Percentiles rank a stretch among this genome's conserved stretches.
These are phyloP conservation scores for Hemichromis elongatus DNA, from an alignment of 2,113 vertebrate species.

Conservation along the genomic window DNA sequence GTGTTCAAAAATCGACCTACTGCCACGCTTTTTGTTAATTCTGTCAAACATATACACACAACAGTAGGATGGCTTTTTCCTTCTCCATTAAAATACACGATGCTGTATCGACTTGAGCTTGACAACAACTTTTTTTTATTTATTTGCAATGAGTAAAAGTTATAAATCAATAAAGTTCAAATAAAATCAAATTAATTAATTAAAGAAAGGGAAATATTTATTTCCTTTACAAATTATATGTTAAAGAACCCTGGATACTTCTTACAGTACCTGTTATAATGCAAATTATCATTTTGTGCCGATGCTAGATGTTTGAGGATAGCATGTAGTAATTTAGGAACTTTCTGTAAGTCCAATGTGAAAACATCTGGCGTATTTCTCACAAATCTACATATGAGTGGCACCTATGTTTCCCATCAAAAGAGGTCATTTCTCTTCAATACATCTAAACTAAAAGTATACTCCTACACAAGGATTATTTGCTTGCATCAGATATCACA, in stretches of 20 bases:
- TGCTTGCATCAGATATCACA: conserved; percentile 37
- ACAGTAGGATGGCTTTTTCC: background rate
- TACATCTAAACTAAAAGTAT: background rate
- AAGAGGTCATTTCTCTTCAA: background rate
- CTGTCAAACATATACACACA: background rate
- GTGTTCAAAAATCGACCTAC: accelerated
- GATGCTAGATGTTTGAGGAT: background rate
- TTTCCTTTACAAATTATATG: background rate
- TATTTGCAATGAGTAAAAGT: background rate
- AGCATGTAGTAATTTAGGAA: background rate
- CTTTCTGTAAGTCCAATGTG: background rate
- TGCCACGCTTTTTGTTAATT: background rate
- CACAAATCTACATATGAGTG: background rate
- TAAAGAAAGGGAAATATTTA: background rate
- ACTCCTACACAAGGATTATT: conserved; percentile 14
- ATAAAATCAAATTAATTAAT: too few species aligned
- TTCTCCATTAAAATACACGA: background rate
- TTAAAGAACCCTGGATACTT: background rate
- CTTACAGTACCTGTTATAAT: background rate
- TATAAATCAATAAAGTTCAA: too few species aligned
- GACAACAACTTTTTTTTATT: background rate
- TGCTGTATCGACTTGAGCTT: background rate
- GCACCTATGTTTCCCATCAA: background rate
- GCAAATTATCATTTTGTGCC: background rate
- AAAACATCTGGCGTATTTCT: background rate